Evolutionary conservation across 2,888 invertebrate species (phyloP).

Genomic region (Ectobius pallidus): DNA sequence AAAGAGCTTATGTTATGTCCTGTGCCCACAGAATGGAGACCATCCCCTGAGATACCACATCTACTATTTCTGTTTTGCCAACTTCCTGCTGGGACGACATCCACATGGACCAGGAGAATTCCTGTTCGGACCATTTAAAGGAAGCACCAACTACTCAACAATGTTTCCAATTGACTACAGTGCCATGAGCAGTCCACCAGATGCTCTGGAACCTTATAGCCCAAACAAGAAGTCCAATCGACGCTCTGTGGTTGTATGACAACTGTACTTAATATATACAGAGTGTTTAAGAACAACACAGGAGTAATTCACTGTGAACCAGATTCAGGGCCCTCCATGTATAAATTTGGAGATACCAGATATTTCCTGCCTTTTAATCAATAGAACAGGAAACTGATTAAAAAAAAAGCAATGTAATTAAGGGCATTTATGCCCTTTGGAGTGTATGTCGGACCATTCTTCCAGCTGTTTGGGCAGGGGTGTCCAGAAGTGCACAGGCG

Average conservation of each 20-base stretch:
- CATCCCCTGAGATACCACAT: constrained; percentile 69
- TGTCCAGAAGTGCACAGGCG: too few species aligned
- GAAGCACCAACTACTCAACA: constrained; percentile 44
- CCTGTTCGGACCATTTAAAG: constrained; percentile 63
- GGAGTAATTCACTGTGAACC: too few species aligned
- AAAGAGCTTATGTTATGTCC: constrained; percentile 43
- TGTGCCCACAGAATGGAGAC: constrained; percentile 68
- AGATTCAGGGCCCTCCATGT: too few species aligned
- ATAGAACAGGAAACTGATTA: too few species aligned
- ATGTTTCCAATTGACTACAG: constrained; percentile 77
- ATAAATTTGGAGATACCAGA: too few species aligned
- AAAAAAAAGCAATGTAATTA: too few species aligned
- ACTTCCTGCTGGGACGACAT: constrained; percentile 74
- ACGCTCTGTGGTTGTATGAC: constrained; percentile 70
- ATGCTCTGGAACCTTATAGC: constrained; percentile 71
- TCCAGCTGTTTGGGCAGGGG: too few species aligned
- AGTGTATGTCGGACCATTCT: too few species aligned
- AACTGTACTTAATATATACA: too few species aligned
- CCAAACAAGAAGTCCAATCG: constrained; percentile 72
- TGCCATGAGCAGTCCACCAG: constrained; percentile 72
- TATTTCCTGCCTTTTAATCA: too few species aligned
- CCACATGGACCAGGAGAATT: constrained; percentile 79
- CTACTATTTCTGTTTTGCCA: constrained; percentile 75
- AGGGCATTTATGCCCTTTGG: too few species aligned
- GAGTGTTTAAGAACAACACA: too few species aligned